phyloP scores from a whole-genome alignment of 2,888 invertebrate species.

The Tipula helvola region DNA sequence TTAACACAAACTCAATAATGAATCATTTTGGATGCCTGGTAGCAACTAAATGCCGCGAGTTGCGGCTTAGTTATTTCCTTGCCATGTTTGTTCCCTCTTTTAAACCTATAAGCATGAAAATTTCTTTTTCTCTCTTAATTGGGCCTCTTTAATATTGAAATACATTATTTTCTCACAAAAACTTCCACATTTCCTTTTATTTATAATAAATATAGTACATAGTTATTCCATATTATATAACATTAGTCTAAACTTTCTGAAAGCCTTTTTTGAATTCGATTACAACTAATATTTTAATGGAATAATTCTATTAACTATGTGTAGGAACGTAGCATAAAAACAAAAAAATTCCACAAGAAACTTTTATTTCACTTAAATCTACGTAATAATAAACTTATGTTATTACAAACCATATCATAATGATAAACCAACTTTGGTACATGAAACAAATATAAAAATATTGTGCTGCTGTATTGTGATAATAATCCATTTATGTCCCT shows the following conservation, averaged over 20 bases:
- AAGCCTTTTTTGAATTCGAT: background rate
- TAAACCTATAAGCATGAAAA: no score
- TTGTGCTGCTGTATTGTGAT: background rate
- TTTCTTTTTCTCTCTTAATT: no score
- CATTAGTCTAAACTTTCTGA: background rate
- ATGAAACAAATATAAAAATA: background rate
- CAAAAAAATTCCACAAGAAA: background rate
- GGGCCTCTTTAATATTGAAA: no score
- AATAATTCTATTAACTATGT: background rate
- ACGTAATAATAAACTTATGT: background rate
- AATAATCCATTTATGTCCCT: background rate
- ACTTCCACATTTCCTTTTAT: no score
- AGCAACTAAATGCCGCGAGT: no score
- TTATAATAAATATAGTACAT: background rate
- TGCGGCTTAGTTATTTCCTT: no score
- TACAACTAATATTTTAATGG: background rate
- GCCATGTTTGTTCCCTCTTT: no score
- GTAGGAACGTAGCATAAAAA: background rate
- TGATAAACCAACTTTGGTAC: conserved; percentile 4
- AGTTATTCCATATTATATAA: background rate
- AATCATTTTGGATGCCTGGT: no score
- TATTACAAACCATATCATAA: background rate
- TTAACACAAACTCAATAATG: no score
- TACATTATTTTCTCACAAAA: no score
- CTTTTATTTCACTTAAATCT: background rate